Evolutionary conservation across 2,888 invertebrate genomes (phyloP).

Genomic region (Pollenia griseotomentosa): DNA sequence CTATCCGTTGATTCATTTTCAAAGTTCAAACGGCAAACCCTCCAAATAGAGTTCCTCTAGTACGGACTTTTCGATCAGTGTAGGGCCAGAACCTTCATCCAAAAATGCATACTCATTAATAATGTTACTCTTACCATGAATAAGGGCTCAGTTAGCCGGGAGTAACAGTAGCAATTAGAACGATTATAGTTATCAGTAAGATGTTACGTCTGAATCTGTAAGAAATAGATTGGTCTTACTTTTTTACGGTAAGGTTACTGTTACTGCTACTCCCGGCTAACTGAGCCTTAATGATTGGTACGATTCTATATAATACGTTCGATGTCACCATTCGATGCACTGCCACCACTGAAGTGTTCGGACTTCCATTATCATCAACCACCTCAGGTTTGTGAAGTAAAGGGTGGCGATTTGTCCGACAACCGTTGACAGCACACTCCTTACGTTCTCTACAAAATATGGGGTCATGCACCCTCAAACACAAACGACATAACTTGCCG

Average conservation of each 20-base stretch:
- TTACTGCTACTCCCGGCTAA: no score
- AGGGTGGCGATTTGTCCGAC: conserved; percentile 22
- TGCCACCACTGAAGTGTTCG: conserved; percentile 7
- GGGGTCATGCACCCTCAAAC: conserved; percentile 12
- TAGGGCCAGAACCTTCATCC: conserved; percentile 45
- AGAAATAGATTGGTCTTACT: no score
- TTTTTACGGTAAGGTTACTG: no score
- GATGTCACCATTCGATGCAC: conserved; percentile 26
- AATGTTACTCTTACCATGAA: no score
- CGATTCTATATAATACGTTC: conserved; percentile 38
- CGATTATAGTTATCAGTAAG: no score
- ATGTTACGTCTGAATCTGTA: no score
- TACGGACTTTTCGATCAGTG: conserved; percentile 56
- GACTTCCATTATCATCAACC: background rate
- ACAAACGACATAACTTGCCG: conserved; percentile 3
- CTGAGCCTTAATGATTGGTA: conserved; percentile 1
- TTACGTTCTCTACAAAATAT: conserved; percentile 37
- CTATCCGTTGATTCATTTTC: conserved; percentile 2
- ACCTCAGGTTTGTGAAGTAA: conserved; percentile 29
- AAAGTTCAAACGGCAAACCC: conserved; percentile 55
- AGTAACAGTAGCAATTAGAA: no score
- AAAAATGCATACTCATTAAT: no score
- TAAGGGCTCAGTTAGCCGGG: no score
- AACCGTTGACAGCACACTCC: conserved; percentile 4
- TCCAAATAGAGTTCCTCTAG: conserved; percentile 14